Evolutionary conservation across 1,140 invertebrate genomes (phyloP).

Genomic region (Plutomurus gul): DNA sequence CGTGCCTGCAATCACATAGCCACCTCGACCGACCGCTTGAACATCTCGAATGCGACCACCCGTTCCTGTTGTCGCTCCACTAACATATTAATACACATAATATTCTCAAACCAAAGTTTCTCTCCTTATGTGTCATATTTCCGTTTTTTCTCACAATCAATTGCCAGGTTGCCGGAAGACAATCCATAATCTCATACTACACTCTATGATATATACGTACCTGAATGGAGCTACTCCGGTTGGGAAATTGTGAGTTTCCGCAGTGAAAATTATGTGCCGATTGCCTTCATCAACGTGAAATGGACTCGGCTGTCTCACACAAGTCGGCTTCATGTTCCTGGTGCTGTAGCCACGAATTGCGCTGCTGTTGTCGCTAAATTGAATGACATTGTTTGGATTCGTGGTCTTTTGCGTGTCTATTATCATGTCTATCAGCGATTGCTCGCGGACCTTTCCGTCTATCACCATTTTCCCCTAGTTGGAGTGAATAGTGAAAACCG

Average conservation of each 20-base stretch:
- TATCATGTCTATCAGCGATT: constrained; percentile 91
- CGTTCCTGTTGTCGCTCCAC: constrained; percentile 95
- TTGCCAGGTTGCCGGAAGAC: not conserved
- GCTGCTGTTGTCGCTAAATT: constrained; percentile 97
- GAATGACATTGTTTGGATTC: constrained; percentile 95
- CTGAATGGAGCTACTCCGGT: constrained; percentile 88
- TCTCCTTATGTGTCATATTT: not conserved
- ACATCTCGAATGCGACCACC: constrained; percentile 94
- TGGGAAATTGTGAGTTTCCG: constrained; percentile 98
- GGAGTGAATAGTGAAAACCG: too few relatives aligned
- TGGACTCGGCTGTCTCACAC: constrained; percentile 66
- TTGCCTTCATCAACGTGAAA: constrained; percentile 65
- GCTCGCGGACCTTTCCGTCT: constrained; percentile 75
- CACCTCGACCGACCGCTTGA: constrained; percentile 82
- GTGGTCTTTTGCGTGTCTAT: constrained; percentile 82
- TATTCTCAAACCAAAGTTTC: not conserved
- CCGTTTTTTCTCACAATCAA: too few relatives aligned
- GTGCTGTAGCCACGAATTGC: constrained; percentile 85
- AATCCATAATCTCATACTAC: not conserved
- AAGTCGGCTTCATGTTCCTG: constrained; percentile 66
- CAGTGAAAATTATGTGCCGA: constrained; percentile 96
- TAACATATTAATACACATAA: constrained; percentile 64
- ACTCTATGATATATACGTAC: constrained; percentile 55
- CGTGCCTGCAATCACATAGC: constrained; percentile 91
- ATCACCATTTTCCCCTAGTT: constrained; percentile 86